Evolutionary conservation across 2,888 invertebrate genomes (phyloP).

Genomic region (Tetranychus piercei): DNA sequence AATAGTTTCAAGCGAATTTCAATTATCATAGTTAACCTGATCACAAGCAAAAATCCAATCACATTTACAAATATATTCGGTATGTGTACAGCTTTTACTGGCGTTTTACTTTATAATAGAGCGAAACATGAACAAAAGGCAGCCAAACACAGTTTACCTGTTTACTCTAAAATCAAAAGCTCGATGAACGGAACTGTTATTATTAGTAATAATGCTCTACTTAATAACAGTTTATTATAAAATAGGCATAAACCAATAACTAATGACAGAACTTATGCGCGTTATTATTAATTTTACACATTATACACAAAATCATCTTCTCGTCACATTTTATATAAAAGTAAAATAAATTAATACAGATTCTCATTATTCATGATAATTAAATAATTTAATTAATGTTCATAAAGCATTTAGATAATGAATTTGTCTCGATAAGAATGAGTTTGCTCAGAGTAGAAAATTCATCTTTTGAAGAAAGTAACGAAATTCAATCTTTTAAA

Average conservation of each 20-base stretch:
- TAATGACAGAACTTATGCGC: neutral
- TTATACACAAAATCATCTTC: no score
- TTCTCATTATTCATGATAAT: no score
- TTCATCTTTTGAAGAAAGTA: no score
- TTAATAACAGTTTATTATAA: neutral
- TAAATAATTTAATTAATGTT: no score
- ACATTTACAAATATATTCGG: constrained; percentile 65
- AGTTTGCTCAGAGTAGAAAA: no score
- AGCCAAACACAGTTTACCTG: neutral
- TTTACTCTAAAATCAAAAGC: neutral
- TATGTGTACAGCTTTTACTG: constrained; percentile 71
- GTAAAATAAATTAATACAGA: no score
- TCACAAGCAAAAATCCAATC: constrained; percentile 76
- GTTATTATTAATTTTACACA: neutral
- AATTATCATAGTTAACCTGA: constrained; percentile 65
- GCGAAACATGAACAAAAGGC: constrained; percentile 2
- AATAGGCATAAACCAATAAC: neutral
- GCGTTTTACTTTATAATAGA: constrained; percentile 66
- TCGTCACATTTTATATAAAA: no score
- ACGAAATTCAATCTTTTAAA: no score
- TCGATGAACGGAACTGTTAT: neutral
- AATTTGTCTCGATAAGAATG: no score
- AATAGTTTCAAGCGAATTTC: constrained; percentile 82
- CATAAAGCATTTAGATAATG: no score
- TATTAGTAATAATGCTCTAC: neutral